Conservation (phyloP, 2,888 invertebrate species). For the Tipula vernalis region DNA sequence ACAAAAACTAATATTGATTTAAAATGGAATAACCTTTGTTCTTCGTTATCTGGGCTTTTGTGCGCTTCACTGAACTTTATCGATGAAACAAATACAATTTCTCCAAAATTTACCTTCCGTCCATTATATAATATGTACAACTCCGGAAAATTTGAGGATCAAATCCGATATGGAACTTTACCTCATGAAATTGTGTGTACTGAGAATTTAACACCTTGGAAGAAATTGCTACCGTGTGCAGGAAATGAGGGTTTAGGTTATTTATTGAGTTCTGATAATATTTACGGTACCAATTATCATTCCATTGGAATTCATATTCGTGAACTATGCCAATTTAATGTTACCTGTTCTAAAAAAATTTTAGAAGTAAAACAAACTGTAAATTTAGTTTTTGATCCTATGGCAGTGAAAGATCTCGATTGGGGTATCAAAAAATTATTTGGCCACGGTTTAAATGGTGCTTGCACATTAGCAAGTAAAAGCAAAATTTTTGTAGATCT, state of each 20-base stretch:
- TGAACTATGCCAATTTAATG: slow-evolving; percentile 48
- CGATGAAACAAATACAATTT: slow-evolving; percentile 68
- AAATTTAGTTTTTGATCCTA: slow-evolving; percentile 68
- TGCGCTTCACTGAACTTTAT: slow-evolving; percentile 96
- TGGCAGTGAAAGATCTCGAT: slow-evolving; percentile 44
- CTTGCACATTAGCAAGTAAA: slow-evolving; percentile 66
- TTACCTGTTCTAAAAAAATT: slow-evolving; percentile 43
- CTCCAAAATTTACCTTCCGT: slow-evolving; percentile 70
- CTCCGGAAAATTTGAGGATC: not conserved
- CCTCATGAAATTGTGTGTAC: slow-evolving; percentile 96
- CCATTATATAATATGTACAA: slow-evolving; percentile 39
- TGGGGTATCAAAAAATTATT: slow-evolving; percentile 83
- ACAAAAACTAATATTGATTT: slow-evolving; percentile 47
- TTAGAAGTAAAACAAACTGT: slow-evolving; percentile 77
- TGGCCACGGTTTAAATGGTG: slow-evolving; percentile 68
- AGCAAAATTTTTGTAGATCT: slow-evolving; percentile 75
- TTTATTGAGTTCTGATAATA: slow-evolving; percentile 76
- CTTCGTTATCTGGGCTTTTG: slow-evolving; percentile 85
- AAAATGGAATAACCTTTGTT: slow-evolving; percentile 79
- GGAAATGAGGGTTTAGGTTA: slow-evolving; percentile 78
- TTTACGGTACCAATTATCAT: slow-evolving; percentile 88
- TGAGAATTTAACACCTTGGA: slow-evolving; percentile 97
- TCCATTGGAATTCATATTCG: slow-evolving; percentile 78
- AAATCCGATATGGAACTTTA: slow-evolving; percentile 60
- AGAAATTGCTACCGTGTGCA: slow-evolving; percentile 91